A percentile compares a stretch with the other conserved stretches of the same genome.
phyloP scores from a whole-genome alignment of 2,888 invertebrate genomes.

The Disparrhopalites patrizii region DNA sequence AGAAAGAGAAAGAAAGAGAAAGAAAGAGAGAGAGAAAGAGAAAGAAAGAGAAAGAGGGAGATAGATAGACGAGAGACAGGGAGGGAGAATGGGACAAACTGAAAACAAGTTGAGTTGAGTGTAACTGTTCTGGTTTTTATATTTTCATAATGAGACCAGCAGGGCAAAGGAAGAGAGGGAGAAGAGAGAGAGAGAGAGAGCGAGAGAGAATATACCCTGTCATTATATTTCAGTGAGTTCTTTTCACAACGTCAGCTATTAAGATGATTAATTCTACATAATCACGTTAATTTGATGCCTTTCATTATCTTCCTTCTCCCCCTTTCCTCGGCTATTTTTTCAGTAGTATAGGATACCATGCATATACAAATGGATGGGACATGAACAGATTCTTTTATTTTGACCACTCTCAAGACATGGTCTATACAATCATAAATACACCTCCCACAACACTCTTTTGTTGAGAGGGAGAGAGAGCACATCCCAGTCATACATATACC shows the following conservation, averaged over 20 bases:
- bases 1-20: conserved; percentile 3
- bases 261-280: conserved; percentile 42
- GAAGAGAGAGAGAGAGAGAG: no score
- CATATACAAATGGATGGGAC: no score
- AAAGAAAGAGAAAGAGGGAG: conserved; percentile 6
- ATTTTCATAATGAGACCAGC: conserved; percentile 30
- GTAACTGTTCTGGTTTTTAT: conserved; percentile 18
- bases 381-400: no score
- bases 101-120: conserved; percentile 8
- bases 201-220: conserved; percentile 23
- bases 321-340: background rate
- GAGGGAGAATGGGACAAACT: conserved; percentile 12
- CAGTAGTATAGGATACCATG: no score
- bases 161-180: no score
- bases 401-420: no score
- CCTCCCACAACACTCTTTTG: no score
- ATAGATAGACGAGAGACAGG: background rate
- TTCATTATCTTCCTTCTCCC: conserved; percentile 29
- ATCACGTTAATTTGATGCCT: conserved; percentile 40
- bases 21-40: conserved; percentile 17
- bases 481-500: no score
- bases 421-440: no score
- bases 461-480: no score
- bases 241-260: conserved; percentile 34
- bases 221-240: conserved; percentile 30